These are phyloP conservation scores for Phalacrocorax brasilianus DNA, from an alignment of 2,113 vertebrate species.

Conservation along the genomic window DNA sequence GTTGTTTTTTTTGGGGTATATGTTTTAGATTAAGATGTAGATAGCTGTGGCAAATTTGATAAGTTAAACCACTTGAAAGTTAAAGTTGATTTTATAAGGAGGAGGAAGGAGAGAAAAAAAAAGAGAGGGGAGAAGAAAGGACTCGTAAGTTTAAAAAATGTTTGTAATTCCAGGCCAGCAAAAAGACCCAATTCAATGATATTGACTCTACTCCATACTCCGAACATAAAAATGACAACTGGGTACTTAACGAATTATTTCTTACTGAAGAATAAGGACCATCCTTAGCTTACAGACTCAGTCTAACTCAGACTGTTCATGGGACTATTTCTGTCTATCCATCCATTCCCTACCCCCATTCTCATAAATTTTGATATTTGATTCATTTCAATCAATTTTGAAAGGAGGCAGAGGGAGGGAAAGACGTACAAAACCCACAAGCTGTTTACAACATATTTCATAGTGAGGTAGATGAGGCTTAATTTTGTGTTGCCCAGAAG, in stretches of 20 bases:
- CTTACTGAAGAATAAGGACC: not conserved
- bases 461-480: not conserved
- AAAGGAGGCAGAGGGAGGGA: not conserved
- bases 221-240: not conserved
- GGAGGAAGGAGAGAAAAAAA: not conserved
- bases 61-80: not conserved
- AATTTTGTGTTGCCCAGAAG: not conserved
- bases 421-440: not conserved
- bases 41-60: not conserved
- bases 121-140: not conserved
- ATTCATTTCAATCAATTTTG: not conserved
- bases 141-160: not conserved
- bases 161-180: not conserved
- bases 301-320: not conserved
- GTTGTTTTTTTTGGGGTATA: not conserved
- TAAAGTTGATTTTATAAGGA: not conserved
- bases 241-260: not conserved
- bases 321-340: not conserved
- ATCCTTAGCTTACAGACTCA: not conserved
- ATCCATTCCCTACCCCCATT: not conserved
- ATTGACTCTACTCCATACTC: not conserved
- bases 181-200: not conserved
- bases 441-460: not conserved
- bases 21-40: not conserved
- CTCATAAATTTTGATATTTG: not conserved